These are phyloP conservation scores for Pempheris klunzingeri DNA, from an alignment of 2,797 vertebrate species.

Conservation along the genomic window DNA sequence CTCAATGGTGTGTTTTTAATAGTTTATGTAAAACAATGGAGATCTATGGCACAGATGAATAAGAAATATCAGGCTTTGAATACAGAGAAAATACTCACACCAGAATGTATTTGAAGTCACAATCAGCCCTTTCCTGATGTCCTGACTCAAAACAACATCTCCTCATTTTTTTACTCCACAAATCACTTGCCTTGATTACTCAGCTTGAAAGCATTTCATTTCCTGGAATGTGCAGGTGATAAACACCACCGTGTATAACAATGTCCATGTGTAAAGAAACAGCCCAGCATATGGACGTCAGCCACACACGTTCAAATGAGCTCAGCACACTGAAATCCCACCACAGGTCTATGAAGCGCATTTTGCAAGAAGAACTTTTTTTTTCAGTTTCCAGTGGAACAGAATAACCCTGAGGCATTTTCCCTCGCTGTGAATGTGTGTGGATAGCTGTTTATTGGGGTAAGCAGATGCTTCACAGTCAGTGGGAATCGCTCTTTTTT, in stretches of 20 bases:
- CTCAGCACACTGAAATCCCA: not conserved
- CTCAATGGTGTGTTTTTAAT: not conserved
- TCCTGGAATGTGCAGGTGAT: constrained; percentile 28
- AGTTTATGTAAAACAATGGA: not conserved
- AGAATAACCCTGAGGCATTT: constrained; percentile 41
- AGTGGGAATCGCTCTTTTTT: constrained; percentile 45
- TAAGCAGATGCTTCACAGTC: constrained; percentile 60
- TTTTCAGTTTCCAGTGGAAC: constrained; percentile 43
- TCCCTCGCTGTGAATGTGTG: constrained; percentile 25
- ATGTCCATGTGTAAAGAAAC: constrained; percentile 12
- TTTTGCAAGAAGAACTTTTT: constrained; percentile 23
- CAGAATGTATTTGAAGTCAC: not conserved
- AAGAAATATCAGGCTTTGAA: not conserved
- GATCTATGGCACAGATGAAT: not conserved
- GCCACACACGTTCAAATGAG: not conserved
- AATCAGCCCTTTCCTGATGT: not conserved
- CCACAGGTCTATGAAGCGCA: constrained; percentile 26
- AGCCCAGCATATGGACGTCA: not conserved
- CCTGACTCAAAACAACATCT: not conserved
- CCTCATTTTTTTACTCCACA: not conserved
- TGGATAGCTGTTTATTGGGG: constrained; percentile 56
- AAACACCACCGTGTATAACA: constrained; percentile 10
- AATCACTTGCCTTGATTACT: not conserved
- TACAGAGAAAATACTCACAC: not conserved
- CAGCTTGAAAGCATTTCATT: constrained; percentile 11